Evolutionary conservation across 2,113 vertebrate genomes (phyloP).

Genomic region (Dicrurus megarhynchus): DNA sequence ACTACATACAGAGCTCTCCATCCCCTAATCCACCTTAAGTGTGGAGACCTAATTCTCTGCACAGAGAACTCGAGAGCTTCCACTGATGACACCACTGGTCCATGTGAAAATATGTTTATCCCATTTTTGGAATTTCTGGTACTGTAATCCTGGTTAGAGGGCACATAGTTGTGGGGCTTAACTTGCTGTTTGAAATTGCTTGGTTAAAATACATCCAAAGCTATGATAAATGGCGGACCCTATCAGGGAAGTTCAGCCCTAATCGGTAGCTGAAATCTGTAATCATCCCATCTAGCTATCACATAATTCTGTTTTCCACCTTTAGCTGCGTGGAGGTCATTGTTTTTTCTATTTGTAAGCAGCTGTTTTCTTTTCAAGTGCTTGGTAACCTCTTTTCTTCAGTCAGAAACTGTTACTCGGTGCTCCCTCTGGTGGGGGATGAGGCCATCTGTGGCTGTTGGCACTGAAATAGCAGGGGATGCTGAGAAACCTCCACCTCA

Average conservation of each 20-base stretch:
- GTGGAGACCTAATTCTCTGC: not conserved
- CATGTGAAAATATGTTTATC: not conserved
- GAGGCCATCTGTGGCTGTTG: not conserved
- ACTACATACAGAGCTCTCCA: not conserved
- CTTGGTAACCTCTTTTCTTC: not conserved
- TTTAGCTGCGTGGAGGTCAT: not conserved
- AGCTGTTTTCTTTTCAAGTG: not conserved
- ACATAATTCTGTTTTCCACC: not conserved
- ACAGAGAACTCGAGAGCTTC: not conserved
- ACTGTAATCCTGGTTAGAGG: not conserved
- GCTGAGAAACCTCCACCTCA: not conserved
- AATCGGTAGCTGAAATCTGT: not conserved
- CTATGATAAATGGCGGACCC: not conserved
- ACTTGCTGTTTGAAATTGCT: not conserved
- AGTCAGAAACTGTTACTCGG: not conserved
- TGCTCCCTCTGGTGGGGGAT: constrained; percentile 29
- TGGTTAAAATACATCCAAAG: not conserved
- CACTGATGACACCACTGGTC: not conserved
- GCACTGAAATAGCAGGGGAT: not conserved
- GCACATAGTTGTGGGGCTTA: not conserved
- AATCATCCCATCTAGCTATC: not conserved
- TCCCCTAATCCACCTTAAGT: not conserved
- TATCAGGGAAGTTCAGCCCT: not conserved
- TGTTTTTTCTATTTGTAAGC: not conserved
- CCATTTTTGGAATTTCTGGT: not conserved